Conservation (phyloP, 2,797 vertebrate genomes). For the Odontamblyopus rebecca region DNA sequence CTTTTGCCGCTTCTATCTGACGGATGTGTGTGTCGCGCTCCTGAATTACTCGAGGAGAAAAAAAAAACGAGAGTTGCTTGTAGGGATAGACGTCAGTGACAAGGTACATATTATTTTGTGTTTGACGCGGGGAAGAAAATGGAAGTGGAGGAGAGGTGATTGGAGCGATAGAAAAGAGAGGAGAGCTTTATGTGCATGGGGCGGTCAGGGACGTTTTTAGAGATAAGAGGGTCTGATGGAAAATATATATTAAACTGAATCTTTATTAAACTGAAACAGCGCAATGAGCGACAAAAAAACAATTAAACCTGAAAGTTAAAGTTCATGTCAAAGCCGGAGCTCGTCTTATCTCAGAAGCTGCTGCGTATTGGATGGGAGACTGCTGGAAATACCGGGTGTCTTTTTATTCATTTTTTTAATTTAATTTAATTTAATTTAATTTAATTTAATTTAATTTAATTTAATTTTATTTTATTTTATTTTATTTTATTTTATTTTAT, state of each 20-base stretch:
- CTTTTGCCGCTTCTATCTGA: slow-evolving; percentile 64
- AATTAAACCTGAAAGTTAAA: too few relatives aligned
- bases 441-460: too few relatives aligned
- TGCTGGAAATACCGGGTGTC: too few relatives aligned
- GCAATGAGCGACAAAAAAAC: too few relatives aligned
- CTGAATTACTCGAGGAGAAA: slow-evolving; percentile 62
- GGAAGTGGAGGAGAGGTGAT: slow-evolving; percentile 58
- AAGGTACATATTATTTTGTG: slow-evolving; percentile 72
- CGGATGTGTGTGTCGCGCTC: slow-evolving; percentile 60
- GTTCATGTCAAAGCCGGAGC: too few relatives aligned
- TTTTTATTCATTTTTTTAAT: too few relatives aligned
- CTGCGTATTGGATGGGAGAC: too few relatives aligned
- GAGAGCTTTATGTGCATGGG: slow-evolving; percentile 23
- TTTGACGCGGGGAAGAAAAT: slow-evolving; percentile 67
- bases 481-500: too few relatives aligned
- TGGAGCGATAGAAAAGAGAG: slow-evolving; percentile 59
- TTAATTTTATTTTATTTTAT: too few relatives aligned
- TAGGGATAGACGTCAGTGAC: slow-evolving; percentile 58
- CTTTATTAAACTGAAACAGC: too few relatives aligned
- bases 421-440: too few relatives aligned
- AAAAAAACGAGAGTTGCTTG: slow-evolving; percentile 56
- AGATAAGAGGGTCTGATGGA: neutral
- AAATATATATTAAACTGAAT: neutral
- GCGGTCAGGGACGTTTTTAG: neutral
- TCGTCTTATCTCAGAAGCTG: too few relatives aligned